Percentiles rank a stretch among this genome's conserved stretches.
phyloP scores from a whole-genome alignment of 2,113 vertebrate species.

The Semnopithecus entellus region DNA sequence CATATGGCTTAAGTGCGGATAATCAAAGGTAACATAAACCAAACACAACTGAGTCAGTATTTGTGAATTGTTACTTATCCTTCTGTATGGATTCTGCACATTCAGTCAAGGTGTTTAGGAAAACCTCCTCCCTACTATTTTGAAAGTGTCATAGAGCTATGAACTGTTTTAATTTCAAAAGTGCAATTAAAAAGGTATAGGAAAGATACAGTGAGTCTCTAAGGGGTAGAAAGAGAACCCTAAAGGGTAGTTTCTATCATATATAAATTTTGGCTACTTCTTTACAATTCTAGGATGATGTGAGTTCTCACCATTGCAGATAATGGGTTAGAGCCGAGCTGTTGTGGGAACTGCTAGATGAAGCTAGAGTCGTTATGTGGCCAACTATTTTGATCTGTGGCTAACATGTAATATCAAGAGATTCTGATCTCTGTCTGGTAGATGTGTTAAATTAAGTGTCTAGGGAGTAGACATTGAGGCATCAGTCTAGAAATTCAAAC shows the following conservation, averaged over 20 bases:
- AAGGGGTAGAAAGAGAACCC: conserved; percentile 18
- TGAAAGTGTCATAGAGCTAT: not conserved
- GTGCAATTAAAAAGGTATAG: not conserved
- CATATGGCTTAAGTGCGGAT: not conserved
- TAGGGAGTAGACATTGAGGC: conserved; percentile 29
- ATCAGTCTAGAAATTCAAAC: conserved; percentile 53
- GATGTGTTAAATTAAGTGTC: conserved; percentile 50
- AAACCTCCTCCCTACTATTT: not conserved
- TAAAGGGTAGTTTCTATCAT: not conserved
- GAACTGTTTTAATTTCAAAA: not conserved
- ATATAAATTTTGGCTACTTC: conserved; percentile 30
- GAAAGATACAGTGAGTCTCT: not conserved
- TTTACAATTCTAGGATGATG: not conserved
- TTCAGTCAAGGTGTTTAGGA: not conserved
- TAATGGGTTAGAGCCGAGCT: not conserved
- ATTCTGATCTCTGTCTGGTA: conserved; percentile 43
- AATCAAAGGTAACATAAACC: not conserved
- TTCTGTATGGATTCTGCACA: not conserved
- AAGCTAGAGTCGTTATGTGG: not conserved
- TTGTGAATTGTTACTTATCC: not conserved
- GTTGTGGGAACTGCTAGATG: conserved; percentile 16
- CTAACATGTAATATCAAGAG: conserved; percentile 41
- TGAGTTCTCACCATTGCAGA: not conserved
- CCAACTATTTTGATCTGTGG: conserved; percentile 33
- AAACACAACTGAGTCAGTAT: not conserved